Base-by-base conservation (phyloP, 1,140 invertebrate species). In the Pseudomyrmex flavicornis region DNA sequence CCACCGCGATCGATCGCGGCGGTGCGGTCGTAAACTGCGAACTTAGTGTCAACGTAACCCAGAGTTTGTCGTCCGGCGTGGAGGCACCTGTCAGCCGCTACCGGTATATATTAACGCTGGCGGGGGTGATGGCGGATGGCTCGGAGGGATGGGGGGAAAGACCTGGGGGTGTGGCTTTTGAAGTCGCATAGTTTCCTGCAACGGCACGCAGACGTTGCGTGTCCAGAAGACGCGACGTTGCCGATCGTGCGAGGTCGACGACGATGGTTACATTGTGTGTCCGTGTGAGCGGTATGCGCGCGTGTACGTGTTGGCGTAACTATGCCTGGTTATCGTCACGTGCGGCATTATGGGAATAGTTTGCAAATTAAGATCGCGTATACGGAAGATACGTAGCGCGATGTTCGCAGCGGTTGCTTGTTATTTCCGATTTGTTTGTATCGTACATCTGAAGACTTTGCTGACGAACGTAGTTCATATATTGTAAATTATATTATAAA, bases 161-260 rank as follows among this genome's bases (percentile, higher is more conserved):
- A 9, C n/a, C 17, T 44, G 26, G 56, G 52, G 58, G 68, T 52
- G 68, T 52, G 66, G 90, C 90, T 91, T 92, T 92, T 90, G 84
- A 92, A 91, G 88, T 91, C 90, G 91, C 92, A 91, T 91, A 92
- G 89, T 92, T 92, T 88, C 86, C 85, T 87, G 58, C 89, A 85
- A 58, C 77, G 91, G 90, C 90, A 91, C 85, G 91, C 90, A 91
- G 91, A 92, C 91, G 75, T 91, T 91, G 90, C 91, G 91, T 91
- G 91, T 91, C 89, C 88, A 85, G 68, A 82, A 85, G 80, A 82
- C 84, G 44, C 68, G 20, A 59, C 54, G 54, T 80, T 70, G 66
- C 66, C 66, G 72, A 82, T 75, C 79, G 52, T 22, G 52, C 65
- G 59, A 75, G 59, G 56, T 12, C 44, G 62, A 76, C 58, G 73